Percentiles rank a stretch among this genome's conserved stretches.
Conservation (phyloP, 2,113 vertebrate species). For the Mastomys coucha region DNA sequence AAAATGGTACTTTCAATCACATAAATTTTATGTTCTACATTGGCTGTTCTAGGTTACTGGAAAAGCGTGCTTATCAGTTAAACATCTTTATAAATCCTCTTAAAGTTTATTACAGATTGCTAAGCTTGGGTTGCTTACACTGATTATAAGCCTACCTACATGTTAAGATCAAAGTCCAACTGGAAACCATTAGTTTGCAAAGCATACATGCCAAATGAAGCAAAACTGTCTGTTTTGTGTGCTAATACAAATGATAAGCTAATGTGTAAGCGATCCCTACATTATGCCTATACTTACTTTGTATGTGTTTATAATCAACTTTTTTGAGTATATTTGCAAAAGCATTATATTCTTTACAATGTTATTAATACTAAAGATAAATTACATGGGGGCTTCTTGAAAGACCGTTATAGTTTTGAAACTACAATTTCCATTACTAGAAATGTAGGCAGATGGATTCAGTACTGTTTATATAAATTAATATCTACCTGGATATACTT, state of each 20-base stretch:
- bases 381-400: not conserved
- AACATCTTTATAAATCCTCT: not conserved
- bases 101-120: not conserved
- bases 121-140: not conserved
- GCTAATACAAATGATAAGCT: not conserved
- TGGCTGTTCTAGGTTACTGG: not conserved
- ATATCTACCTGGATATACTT: not conserved
- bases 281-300: not conserved
- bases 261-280: not conserved
- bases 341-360: conserved; percentile 19
- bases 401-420: conserved; percentile 33
- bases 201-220: not conserved
- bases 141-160: not conserved
- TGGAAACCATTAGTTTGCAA: conserved; percentile 6
- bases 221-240: conserved; percentile 14
- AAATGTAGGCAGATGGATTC: not conserved
- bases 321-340: conserved; percentile 15
- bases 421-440: not conserved
- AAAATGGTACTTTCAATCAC: conserved; percentile 26
- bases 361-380: conserved; percentile 21
- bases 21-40: not conserved
- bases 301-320: not conserved
- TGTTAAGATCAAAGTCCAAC: conserved; percentile 32
- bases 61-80: not conserved
- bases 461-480: conserved; percentile 37